Evolutionary conservation across 2,113 vertebrate genomes (phyloP), one percentile per base, ranked within the genome.

Genomic region (Channa maculata): DNA sequence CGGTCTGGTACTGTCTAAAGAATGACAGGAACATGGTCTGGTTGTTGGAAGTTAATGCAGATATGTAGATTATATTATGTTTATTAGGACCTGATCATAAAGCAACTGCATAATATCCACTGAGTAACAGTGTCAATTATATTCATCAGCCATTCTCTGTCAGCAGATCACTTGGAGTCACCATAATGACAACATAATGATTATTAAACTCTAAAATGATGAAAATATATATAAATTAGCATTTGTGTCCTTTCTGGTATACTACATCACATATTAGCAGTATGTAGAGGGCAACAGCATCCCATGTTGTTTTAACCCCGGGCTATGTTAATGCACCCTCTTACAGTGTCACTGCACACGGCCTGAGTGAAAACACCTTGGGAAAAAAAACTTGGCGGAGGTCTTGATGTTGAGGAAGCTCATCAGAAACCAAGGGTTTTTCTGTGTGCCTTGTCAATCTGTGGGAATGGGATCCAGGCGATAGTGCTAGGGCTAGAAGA

Each of bases 381-480:
- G 33, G 3, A 34, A 44, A 57, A 24, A 24, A 24, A 24, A 24
- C 24, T 24, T 24, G 24, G 24, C 1, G 24, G 24, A 24, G 24
- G 24, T 24, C 24, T 24, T 24, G 24, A 1, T 53, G 8, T 52
- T 6, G 3, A 13, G 38, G 8, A 51, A 65, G 24, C 43, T 43
- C 9, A 8, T 50, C 24, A 0, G 64, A 38, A 54, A 39, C 15
- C 11, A 45, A 38, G 24, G 9, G 33, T 38, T 52, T 46, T n/a
- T 49, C 4, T 0, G 39, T 14, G 64, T 66, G 71, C 61, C 24
- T 24, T 72, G 55, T 77, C 59, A 43, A 5, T 64, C 36, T 49
- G 54, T 2, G n/a, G 72, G 65, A 83, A 87, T 65, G 38, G 4
- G 72, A 82, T 82, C 71, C 62, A 65, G 52, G 75, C 3, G 39